Percentiles rank a stretch among this genome's conserved stretches.
These are phyloP conservation scores for Flabesymbios commensalis DNA, from an alignment of 2,888 invertebrate genomes.

Conservation along the genomic window DNA sequence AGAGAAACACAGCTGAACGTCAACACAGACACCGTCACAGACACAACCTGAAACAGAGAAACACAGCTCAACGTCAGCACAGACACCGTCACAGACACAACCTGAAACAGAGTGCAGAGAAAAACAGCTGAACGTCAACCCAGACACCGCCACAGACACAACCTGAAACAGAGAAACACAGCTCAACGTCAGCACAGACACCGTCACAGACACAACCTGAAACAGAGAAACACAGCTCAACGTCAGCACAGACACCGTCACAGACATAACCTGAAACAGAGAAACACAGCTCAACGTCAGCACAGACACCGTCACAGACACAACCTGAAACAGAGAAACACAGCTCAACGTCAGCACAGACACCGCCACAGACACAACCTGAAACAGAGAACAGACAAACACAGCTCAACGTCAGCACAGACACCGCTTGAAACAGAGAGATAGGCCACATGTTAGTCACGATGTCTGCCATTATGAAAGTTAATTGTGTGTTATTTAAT, in stretches of 20 bases:
- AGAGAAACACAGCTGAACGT: conserved; percentile 91
- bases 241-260: conserved; percentile 87
- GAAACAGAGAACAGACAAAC: conserved; percentile 68
- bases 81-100: conserved; percentile 84
- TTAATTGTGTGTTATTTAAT: too few species aligned
- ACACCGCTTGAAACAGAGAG: conserved; percentile 63
- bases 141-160: conserved; percentile 86
- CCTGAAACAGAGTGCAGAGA: conserved; percentile 62
- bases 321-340: conserved; percentile 72
- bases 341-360: conserved; percentile 89
- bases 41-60: conserved; percentile 71
- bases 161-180: conserved; percentile 75
- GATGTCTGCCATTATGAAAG: too few species aligned
- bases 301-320: conserved; percentile 88
- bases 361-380: conserved; percentile 79
- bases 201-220: conserved; percentile 75
- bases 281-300: conserved; percentile 91
- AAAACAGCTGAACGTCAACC: conserved; percentile 89
- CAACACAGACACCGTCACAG: conserved; percentile 86
- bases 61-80: conserved; percentile 90
- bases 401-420: conserved; percentile 87
- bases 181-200: conserved; percentile 87
- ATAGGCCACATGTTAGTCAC: too few species aligned
- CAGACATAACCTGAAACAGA: conserved; percentile 70
- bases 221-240: conserved; percentile 70